Evolutionary conservation across 2,888 invertebrate species (phyloP).

Genomic region (Spatulosminthurus flaviceps): DNA sequence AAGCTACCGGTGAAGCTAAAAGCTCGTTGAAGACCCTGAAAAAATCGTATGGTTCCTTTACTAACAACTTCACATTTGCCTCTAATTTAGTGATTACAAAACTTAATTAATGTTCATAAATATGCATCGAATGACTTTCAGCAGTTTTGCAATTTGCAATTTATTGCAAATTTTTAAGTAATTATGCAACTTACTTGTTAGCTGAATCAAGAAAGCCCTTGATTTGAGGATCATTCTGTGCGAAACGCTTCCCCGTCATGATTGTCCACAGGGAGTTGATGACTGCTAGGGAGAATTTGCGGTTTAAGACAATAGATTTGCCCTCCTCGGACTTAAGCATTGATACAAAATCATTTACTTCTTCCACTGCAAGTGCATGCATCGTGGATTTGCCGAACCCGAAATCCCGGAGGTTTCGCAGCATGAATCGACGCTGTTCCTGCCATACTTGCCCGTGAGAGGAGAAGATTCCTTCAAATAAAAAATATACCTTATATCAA

Average conservation of each 20-base stretch:
- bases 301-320: constrained; percentile 41
- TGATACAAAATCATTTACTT: constrained; percentile 37
- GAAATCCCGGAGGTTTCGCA: constrained; percentile 47
- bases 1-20: neutral
- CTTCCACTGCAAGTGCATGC: constrained; percentile 45
- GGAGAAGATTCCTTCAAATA: too few species aligned
- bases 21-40: constrained; percentile 22
- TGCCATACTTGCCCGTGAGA: constrained; percentile 51
- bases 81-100: too few species aligned
- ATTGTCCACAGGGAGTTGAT: constrained; percentile 49
- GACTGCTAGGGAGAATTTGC: constrained; percentile 47
- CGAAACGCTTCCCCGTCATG: constrained; percentile 49
- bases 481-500: too few species aligned
- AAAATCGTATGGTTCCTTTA: neutral
- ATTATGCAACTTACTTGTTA: too few species aligned
- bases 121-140: too few species aligned
- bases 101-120: too few species aligned
- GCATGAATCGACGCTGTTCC: constrained; percentile 46
- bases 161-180: too few species aligned
- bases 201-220: neutral
- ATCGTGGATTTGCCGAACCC: constrained; percentile 49
- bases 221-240: constrained; percentile 24
- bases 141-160: neutral
- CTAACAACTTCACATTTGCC: too few species aligned
- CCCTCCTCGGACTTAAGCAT: constrained; percentile 44